Evolutionary conservation across 2,888 invertebrate species (phyloP), one percentile per base, ranked within the genome.

Genomic region (Dermolepida albohirtum): DNA sequence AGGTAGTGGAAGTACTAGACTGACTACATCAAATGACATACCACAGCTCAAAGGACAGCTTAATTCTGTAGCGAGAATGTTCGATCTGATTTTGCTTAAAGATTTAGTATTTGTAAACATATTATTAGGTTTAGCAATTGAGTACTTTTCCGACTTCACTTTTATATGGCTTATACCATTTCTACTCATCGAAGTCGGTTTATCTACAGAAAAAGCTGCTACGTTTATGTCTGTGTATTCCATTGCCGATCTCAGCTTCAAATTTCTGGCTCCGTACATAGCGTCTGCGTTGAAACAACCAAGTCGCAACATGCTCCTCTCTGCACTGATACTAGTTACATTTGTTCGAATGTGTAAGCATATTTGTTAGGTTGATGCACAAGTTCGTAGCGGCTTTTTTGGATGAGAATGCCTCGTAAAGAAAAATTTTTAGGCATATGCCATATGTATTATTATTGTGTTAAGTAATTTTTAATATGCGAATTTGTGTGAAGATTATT

Each of bases 101-200:
- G 89, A 90, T 79, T 87, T 87, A 12, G 83, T 87, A 71, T 90
- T 88, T 76, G 85, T 89, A 0, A 89, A 87, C 73, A 87, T 90
- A 72, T 84, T 89, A 80, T 67, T 89, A 43, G 89, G 90, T 11
- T 80, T 90, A 77, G 87, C 89, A 0, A 79, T 89, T 40, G 89
- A 89, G 1, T 85, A 88, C 11, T 88, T 88, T 74, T 88, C 88
- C 0, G 90, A 90, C 77, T 85, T 88, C 0, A 90, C 89, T 75
- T 90, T 90, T 75, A 86, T 89, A 0, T 76, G 88, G 10, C 75
- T 90, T 49, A 83, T 88, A 8, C 89, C 90, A 5, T 87, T 90
- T 43, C 89, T 90, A 64, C 79, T 90, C 2, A 84, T 83, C 41
- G 90, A 90, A 71, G 86, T 87, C 83, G 77, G 84, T 17, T 87